phyloP scores from a whole-genome alignment of 2,888 invertebrate genomes.

The Tridacna crocea region DNA sequence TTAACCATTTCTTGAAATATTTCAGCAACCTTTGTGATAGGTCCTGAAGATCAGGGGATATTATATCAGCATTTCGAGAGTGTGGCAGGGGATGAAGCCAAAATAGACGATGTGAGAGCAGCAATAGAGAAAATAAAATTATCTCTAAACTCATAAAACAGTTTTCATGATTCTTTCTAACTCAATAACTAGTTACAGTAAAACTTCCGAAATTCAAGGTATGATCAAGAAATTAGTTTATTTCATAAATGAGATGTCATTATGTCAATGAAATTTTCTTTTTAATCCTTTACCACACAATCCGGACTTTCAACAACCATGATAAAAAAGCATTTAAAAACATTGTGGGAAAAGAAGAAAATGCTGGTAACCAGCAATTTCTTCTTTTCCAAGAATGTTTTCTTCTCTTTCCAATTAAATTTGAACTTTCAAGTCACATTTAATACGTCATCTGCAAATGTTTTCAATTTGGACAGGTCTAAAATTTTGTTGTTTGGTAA shows the following conservation, averaged over 20 bases:
- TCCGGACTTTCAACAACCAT: neutral
- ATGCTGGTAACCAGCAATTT: neutral
- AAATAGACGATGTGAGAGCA: constrained; percentile 73
- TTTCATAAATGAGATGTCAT: neutral
- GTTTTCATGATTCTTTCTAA: neutral
- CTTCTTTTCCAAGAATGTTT: neutral
- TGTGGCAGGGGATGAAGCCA: constrained; percentile 84
- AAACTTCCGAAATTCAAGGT: neutral
- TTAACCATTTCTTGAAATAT: neutral
- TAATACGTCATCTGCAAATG: no score
- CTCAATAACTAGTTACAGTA: neutral
- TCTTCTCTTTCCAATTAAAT: neutral
- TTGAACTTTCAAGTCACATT: no score
- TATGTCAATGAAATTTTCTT: neutral
- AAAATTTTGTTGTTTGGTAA: neutral
- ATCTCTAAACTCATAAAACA: neutral
- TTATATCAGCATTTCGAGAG: constrained; percentile 84
- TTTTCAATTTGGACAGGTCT: no score
- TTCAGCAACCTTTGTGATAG: constrained; percentile 74
- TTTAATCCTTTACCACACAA: neutral
- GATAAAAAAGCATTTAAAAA: neutral
- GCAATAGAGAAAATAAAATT: constrained; percentile 65
- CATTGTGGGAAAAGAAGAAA: constrained; percentile 12
- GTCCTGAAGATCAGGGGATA: constrained; percentile 82
- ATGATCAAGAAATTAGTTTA: neutral